Base-by-base conservation (phyloP, 2,888 invertebrate genomes). In the Campaea margaritaria region DNA sequence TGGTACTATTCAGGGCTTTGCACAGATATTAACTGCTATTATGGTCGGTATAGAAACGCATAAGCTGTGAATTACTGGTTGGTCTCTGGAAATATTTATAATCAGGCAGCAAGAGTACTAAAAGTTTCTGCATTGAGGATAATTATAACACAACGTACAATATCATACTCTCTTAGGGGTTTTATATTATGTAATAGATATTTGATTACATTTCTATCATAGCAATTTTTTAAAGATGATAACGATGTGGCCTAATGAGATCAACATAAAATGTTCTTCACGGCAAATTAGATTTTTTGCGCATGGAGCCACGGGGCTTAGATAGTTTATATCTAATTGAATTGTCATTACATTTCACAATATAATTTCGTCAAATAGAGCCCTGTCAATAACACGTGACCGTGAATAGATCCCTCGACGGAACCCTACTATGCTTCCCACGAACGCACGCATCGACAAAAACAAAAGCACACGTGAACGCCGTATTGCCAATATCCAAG, bases 401-500 rank as follows among this genome's bases (percentile, higher is more conserved):
- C 38, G 34, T 49, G 50, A 54, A 63, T 61, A 58, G 53, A 57
- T 58, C 67, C 65, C 64, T 55, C 51, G 65, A 58, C 56, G 43
- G 45, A 57, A 49, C 39, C 50, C 58, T 48, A 55, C 50, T 43
- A 54, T 52, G 57, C 52, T 62, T 66, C 59, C 63, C 63, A 66
- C 62, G 66, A 75, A 72, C 78, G 75, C 75, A 68, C 72, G 73
- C 81, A 83, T 77, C 81, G 80, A 81, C 77, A 84, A 84, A 89
- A 87, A 91, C 88, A 87, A 89, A 87, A 88, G 81, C 80, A 81
- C 87, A 86, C 87, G 87, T 85, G 87, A 87, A 81, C 86, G 81
- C 79, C 80, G 85, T 89, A 92, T 91, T 91, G 90, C 84, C 89
- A 91, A 91, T 91, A 91, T 89, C 87, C 86, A 88, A 88, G 91